phyloP scores from a whole-genome alignment of 23 tunicate genomes.

The Clavelina lepadiformis region DNA sequence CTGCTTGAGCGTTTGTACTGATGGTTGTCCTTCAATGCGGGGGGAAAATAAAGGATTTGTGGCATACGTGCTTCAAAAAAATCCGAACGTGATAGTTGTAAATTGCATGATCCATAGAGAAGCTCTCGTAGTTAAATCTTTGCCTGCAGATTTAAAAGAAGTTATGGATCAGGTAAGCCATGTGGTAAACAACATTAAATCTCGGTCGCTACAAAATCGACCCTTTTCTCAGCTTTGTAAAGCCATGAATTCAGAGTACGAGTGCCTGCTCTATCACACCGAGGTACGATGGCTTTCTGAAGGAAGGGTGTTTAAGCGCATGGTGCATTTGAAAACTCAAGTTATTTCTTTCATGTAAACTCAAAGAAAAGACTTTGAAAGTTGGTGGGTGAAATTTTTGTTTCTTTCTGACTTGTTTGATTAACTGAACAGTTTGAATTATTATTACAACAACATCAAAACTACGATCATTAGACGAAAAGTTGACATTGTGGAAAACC shows the following conservation, averaged over 20 bases:
- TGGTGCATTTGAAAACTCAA: constrained; percentile 53
- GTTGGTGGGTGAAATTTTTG: constrained; percentile 62
- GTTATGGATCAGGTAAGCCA: constrained; percentile 16
- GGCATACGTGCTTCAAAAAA: constrained; percentile 22
- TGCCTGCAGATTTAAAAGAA: constrained; percentile 15
- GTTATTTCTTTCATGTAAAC: constrained; percentile 46
- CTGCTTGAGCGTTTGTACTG: constrained; percentile 41
- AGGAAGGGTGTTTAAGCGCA: constrained; percentile 55
- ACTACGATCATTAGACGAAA: constrained; percentile 51
- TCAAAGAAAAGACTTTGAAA: constrained; percentile 47
- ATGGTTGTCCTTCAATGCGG: constrained; percentile 30
- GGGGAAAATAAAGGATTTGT: constrained; percentile 29
- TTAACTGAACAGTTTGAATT: constrained; percentile 59
- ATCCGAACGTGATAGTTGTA: constrained; percentile 26
- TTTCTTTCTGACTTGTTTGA: constrained; percentile 67
- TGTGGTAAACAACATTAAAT: constrained; percentile 30
- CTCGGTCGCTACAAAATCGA: constrained; percentile 31
- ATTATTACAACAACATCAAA: constrained; percentile 57
- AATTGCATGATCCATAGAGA: constrained; percentile 36
- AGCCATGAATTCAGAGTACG: constrained; percentile 17
- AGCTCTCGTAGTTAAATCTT: constrained; percentile 26
- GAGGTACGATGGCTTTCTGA: constrained; percentile 36
- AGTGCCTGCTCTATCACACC: constrained; percentile 26
- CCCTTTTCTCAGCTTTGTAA: constrained; percentile 22
- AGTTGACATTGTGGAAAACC: constrained; percentile 56